These are phyloP conservation scores for Leptoclinus maculatus DNA, from an alignment of 2,797 vertebrate species.

Conservation along the genomic window DNA sequence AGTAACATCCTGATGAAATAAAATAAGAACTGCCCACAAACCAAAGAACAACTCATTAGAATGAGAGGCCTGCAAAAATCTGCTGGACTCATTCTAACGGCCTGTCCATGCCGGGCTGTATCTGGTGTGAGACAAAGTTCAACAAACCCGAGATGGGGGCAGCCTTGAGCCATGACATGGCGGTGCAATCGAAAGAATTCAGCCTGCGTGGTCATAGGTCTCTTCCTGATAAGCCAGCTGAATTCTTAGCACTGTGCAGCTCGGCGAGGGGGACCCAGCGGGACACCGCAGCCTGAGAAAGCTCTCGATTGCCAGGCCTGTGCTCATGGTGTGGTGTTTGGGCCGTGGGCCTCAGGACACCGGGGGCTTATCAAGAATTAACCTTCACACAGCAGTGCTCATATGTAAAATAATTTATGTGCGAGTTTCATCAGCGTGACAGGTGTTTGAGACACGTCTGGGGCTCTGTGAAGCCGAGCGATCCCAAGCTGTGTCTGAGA, in stretches of 20 bases:
- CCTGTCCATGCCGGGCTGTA: constrained; percentile 14
- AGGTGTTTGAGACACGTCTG: constrained; percentile 62
- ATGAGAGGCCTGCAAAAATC: constrained; percentile 24
- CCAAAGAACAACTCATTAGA: constrained; percentile 39
- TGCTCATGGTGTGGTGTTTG: constrained; percentile 59
- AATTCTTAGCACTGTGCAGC: constrained; percentile 59
- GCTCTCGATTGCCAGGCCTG: constrained; percentile 63
- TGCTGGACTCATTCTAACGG: constrained; percentile 25
- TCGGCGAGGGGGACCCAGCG: constrained; percentile 49
- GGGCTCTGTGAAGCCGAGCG: constrained; percentile 60
- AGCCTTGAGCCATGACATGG: constrained; percentile 52
- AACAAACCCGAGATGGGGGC: constrained; percentile 46
- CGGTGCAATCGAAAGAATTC: constrained; percentile 67
- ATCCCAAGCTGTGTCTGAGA: constrained; percentile 74
- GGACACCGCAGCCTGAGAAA: constrained; percentile 56
- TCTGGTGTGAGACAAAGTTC: constrained; percentile 56
- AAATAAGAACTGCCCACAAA: constrained; percentile 46
- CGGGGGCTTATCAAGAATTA: constrained; percentile 68
- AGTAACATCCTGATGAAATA: constrained; percentile 47
- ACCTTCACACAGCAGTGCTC: constrained; percentile 69
- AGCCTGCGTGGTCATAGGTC: constrained; percentile 65
- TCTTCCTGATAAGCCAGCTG: constrained; percentile 68
- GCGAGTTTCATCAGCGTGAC: constrained; percentile 73
- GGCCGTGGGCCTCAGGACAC: constrained; percentile 51
- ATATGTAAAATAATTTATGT: constrained; percentile 79